Percentiles rank a stretch among this genome's conserved stretches.
Evolutionary conservation across 2,113 vertebrate genomes (phyloP).

Genomic region (Meriones unguiculatus): DNA sequence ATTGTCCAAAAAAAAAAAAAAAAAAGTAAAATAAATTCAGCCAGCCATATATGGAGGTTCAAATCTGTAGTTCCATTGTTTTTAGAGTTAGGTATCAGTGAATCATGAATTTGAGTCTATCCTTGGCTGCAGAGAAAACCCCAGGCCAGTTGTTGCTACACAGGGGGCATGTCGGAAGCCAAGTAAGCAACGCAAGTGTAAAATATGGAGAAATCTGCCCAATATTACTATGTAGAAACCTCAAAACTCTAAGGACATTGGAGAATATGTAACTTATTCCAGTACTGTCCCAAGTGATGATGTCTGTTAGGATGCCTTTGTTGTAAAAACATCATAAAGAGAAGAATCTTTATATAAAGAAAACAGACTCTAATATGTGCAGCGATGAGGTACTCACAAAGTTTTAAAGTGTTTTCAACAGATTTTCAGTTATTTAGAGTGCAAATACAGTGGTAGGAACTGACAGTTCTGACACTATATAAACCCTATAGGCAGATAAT

Average conservation of each 20-base stretch:
- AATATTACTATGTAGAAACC: conserved; percentile 4
- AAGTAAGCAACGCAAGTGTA: not conserved
- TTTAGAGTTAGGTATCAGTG: not conserved
- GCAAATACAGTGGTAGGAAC: not conserved
- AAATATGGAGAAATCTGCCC: not conserved
- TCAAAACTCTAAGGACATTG: not conserved
- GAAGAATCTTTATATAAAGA: not conserved
- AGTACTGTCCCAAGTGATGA: not conserved
- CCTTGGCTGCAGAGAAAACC: not conserved
- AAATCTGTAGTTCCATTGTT: not conserved
- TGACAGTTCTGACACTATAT: not conserved
- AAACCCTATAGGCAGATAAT: not conserved
- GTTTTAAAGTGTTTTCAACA: not conserved
- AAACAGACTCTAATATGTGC: not conserved
- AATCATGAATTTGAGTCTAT: not conserved
- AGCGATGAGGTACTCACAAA: not conserved
- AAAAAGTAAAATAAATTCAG: not conserved
- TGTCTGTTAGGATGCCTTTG: not conserved
- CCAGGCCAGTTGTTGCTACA: no score
- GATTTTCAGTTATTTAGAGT: not conserved
- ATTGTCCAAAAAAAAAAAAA: not conserved
- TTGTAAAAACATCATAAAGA: not conserved
- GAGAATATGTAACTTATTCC: not conserved
- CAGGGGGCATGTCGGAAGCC: not conserved
- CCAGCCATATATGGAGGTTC: not conserved